Percentiles rank a stretch among this genome's conserved stretches.
These are phyloP conservation scores for Lordiphosa mommai DNA, from an alignment of 1,140 invertebrate species.

Conservation along the genomic window DNA sequence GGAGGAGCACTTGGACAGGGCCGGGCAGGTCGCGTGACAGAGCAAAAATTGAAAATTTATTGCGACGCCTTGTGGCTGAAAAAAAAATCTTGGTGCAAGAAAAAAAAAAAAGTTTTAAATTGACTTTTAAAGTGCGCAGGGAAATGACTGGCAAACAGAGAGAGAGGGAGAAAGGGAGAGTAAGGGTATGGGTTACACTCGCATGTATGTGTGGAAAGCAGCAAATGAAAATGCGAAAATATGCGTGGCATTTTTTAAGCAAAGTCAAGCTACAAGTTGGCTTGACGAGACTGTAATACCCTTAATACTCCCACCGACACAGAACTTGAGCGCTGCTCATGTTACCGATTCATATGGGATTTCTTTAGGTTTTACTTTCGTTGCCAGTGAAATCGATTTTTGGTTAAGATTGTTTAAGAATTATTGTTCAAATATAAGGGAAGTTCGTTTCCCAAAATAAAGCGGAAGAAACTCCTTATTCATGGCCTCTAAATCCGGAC, in stretches of 20 bases:
- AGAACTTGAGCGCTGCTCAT: too few relatives aligned
- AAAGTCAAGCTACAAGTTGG: neutral
- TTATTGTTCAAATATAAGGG: too few relatives aligned
- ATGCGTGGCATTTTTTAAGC: neutral
- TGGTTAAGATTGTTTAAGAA: too few relatives aligned
- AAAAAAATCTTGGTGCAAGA: constrained; percentile 37
- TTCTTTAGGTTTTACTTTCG: too few relatives aligned
- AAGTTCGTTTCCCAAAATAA: too few relatives aligned
- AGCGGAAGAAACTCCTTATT: too few relatives aligned
- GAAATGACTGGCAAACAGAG: neutral
- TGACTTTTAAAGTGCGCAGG: constrained; percentile 61
- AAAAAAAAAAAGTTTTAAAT: constrained; percentile 51
- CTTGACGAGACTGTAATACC: constrained; percentile 21
- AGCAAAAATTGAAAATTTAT: constrained; percentile 73
- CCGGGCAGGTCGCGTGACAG: constrained; percentile 51
- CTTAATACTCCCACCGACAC: neutral
- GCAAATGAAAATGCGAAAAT: constrained; percentile 1
- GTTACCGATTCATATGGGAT: too few relatives aligned
- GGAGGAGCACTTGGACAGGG: neutral
- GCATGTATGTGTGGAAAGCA: neutral
- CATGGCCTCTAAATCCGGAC: too few relatives aligned
- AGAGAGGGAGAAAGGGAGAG: neutral
- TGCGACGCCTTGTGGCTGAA: constrained; percentile 55
- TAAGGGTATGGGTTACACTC: neutral
- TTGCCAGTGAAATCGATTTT: too few relatives aligned